phyloP scores from a whole-genome alignment of 2,113 vertebrate genomes.

The Greenwoodochromis staneri region DNA sequence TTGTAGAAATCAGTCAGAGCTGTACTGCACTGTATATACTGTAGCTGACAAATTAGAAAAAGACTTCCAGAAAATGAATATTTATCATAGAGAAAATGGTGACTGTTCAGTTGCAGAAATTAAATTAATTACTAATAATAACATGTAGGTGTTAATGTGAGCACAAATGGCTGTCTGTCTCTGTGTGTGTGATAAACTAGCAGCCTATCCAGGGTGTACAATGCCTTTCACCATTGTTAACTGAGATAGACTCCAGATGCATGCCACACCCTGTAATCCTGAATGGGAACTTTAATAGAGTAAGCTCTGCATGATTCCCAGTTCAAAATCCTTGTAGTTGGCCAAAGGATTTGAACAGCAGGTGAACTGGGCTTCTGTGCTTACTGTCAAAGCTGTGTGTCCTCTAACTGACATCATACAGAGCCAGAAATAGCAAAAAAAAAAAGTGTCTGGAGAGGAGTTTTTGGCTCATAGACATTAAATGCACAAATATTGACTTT shows the following conservation, averaged over 20 bases:
- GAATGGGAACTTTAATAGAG: not conserved
- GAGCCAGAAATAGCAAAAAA: not conserved
- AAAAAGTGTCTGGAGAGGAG: not conserved
- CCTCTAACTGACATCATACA: not conserved
- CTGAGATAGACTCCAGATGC: not conserved
- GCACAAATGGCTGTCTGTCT: not conserved
- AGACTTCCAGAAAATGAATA: not conserved
- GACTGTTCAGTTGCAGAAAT: not conserved
- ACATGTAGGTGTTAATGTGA: not conserved
- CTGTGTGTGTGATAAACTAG: not conserved
- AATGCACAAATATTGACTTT: not conserved
- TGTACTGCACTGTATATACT: not conserved
- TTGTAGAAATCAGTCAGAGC: not conserved
- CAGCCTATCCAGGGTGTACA: not conserved
- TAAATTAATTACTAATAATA: not conserved
- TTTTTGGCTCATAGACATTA: not conserved
- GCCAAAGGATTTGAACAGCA: not conserved
- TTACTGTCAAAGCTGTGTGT: not conserved
- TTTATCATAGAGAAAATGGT: not conserved
- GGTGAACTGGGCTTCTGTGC: not conserved
- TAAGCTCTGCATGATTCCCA: not conserved
- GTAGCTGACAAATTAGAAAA: not conserved
- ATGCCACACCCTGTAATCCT: not conserved
- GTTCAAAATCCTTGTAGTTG: not conserved
- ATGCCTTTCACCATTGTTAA: not conserved